Conservation (phyloP, 2,797 vertebrate species). For the Thunnus albacares region DNA sequence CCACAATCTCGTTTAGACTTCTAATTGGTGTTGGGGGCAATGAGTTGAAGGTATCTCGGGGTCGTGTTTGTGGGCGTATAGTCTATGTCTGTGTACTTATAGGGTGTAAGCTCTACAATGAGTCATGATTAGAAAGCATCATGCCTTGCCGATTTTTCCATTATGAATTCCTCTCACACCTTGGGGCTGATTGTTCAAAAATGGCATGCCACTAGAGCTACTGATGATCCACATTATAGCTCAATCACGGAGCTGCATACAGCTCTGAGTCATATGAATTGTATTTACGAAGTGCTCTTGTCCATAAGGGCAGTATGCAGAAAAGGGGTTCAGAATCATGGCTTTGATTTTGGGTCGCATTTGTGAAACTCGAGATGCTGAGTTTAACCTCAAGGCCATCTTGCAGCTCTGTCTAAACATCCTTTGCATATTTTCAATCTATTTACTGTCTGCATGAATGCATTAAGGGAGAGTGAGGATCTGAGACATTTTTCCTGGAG, state of each 20-base stretch:
- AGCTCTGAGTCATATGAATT: slow-evolving; percentile 1
- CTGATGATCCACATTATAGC: not conserved
- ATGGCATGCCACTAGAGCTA: not conserved
- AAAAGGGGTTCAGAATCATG: not conserved
- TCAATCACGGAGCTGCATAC: not conserved
- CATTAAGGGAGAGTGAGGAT: not conserved
- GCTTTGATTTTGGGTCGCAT: not conserved
- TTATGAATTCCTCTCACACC: not conserved
- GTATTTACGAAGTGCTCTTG: not conserved
- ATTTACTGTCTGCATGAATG: slow-evolving; percentile 2
- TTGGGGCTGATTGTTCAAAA: not conserved
- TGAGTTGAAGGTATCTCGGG: not conserved
- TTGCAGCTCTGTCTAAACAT: not conserved
- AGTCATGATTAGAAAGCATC: not conserved
- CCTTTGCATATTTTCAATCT: not conserved
- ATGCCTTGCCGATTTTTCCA: not conserved
- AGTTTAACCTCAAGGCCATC: not conserved
- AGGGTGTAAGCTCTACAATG: not conserved
- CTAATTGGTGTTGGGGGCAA: not conserved
- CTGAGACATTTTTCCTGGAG: not conserved
- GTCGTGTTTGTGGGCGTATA: not conserved
- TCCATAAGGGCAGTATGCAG: not conserved
- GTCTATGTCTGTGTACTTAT: not conserved
- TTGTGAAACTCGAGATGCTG: not conserved
- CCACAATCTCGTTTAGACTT: slow-evolving; percentile 7